Base-by-base conservation (phyloP, 2,113 vertebrate species). In the Apeltes quadracus region DNA sequence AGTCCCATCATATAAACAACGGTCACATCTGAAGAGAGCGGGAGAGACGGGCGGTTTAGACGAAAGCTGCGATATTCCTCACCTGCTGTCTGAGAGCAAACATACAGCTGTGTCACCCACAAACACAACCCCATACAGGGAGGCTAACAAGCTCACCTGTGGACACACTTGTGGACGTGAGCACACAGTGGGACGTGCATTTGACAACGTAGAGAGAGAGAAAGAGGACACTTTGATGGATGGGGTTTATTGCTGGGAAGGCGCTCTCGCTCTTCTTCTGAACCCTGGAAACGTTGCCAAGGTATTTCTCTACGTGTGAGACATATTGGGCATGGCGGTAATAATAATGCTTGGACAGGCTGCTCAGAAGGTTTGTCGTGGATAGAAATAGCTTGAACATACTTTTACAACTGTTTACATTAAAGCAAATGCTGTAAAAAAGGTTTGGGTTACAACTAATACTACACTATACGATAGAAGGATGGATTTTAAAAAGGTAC, bases 61-160 rank as follows among this genome's bases (percentile, higher is more conserved):
- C 84, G 72, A 82, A 62, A 51, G 54, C 68, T 54, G 92, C 61
- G 89, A 91, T 88, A 93, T 92, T 92, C 84, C 72, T 74, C 93
- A 91, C 84, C 81, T 85, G 22, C 53, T 32, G 68, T 71, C 61
- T 8, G 56, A 84, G 78, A 89, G 84, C 81, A 89, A 89, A 92
- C 82, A 79, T 48, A 70, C 77, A 87, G 70, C 66, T 68, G n/a
- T 23, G 48, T 51, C 48, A 61, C 68, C 76, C 68, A 61, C 53
- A 74, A 67, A 82, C 69, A 73, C 55, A 56, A 76, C 61, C 69
- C 75, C 74, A 78, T 75, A 76, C 83, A 87, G 46, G 71, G 22
- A 48, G 54, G 66, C 73, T 78, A 77, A 66, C 76, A 80, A 46
- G 75, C 66, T 81, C 63, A 72, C 73, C 58, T 56, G 54, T 65